Conservation (phyloP, 2,888 invertebrate species). For the Dioctria linearis region DNA sequence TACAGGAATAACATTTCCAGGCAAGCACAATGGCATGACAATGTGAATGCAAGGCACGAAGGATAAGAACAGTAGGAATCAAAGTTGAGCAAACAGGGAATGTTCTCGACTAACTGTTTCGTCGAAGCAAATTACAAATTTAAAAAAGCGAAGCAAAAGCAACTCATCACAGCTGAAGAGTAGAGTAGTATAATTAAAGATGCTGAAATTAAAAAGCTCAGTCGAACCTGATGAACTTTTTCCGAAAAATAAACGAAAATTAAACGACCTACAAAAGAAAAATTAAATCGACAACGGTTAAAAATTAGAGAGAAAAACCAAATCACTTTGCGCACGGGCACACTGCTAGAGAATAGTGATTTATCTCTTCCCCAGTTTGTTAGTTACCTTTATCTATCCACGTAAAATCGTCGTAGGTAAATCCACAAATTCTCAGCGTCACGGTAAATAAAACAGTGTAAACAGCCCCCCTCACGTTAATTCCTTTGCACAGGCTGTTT, state of each 20-base stretch:
- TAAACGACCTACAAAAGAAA: neutral
- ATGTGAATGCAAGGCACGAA: too few relatives aligned
- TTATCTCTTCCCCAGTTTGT: neutral
- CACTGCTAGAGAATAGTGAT: neutral
- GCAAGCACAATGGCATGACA: too few relatives aligned
- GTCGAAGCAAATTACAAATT: neutral
- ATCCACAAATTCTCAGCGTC: neutral
- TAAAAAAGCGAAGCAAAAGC: neutral
- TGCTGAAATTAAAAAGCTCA: neutral
- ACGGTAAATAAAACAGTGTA: constrained; percentile 1
- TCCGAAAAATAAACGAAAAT: neutral
- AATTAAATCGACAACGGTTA: neutral
- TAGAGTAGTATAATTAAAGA: too few relatives aligned
- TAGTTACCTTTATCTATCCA: neutral
- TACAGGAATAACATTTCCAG: too few relatives aligned
- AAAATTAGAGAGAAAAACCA: neutral
- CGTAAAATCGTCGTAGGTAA: neutral
- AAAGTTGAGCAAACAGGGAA: too few relatives aligned
- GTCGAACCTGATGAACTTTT: neutral
- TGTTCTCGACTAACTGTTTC: neutral
- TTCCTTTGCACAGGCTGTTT: constrained; percentile 20
- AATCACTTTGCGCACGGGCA: neutral
- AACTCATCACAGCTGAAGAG: neutral
- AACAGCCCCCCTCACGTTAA: constrained; percentile 24
- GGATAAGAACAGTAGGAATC: too few relatives aligned